Evolutionary conservation across 2,797 vertebrate species (phyloP).

Genomic region (Picus viridis): DNA sequence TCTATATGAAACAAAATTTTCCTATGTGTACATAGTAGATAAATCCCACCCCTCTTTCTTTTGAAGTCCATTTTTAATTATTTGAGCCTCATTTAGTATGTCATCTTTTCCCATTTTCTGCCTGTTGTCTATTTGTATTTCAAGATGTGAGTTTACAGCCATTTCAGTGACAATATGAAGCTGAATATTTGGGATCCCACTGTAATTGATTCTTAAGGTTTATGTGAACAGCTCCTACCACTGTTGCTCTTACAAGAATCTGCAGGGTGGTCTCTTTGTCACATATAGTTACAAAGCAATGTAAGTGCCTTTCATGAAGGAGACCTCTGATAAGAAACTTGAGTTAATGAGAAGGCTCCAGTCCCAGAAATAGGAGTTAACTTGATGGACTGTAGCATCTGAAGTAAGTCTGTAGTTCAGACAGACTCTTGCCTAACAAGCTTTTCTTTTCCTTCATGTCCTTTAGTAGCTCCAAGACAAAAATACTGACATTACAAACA

Average conservation of each 20-base stretch:
- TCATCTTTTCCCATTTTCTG: neutral
- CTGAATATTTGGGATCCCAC: neutral
- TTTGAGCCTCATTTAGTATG: neutral
- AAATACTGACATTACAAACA: neutral
- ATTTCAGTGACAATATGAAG: neutral
- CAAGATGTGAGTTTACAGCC: neutral
- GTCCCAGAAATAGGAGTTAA: neutral
- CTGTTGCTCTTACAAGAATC: neutral
- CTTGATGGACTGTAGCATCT: neutral
- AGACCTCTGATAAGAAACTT: neutral
- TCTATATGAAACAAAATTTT: neutral
- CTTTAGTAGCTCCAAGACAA: neutral
- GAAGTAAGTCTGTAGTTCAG: neutral
- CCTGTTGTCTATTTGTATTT: neutral
- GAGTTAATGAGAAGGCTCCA: neutral
- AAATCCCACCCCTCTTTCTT: fast-evolving
- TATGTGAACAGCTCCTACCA: neutral
- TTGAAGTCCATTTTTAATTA: neutral
- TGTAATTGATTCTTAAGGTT: neutral
- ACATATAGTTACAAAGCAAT: neutral
- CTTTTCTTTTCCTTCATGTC: neutral
- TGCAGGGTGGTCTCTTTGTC: neutral
- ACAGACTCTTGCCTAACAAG: neutral
- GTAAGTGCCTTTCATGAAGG: neutral
- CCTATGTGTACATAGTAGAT: fast-evolving